Conservation (phyloP, 2,797 vertebrate genomes). For the Trachurus trachurus region DNA sequence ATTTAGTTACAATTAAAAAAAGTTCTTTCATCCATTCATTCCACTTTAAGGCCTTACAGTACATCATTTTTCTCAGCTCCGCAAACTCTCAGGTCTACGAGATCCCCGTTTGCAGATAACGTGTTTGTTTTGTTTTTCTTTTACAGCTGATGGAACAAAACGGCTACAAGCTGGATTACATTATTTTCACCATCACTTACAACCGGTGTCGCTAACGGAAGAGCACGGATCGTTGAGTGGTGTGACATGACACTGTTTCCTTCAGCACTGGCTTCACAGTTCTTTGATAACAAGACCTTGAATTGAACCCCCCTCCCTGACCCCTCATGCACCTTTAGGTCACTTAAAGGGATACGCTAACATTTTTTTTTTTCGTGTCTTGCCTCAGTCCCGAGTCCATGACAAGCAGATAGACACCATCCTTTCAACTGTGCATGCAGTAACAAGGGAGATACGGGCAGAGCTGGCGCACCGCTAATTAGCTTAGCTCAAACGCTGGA, state of each 20-base stretch:
- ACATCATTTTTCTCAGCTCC: slow-evolving; percentile 10
- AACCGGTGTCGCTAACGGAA: slow-evolving; percentile 25
- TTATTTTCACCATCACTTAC: slow-evolving; percentile 34
- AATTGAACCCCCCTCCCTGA: neutral
- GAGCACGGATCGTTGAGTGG: neutral
- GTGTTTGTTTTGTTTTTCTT: neutral
- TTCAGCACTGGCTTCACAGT: neutral
- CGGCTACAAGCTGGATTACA: slow-evolving; percentile 48
- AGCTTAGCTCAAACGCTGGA: too few relatives aligned
- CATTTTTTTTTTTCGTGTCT: too few relatives aligned
- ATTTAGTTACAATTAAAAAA: slow-evolving; percentile 53
- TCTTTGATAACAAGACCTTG: slow-evolving; percentile 1
- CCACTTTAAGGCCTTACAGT: slow-evolving; percentile 50
- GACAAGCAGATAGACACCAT: too few relatives aligned
- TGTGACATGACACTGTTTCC: slow-evolving; percentile 5
- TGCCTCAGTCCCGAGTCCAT: too few relatives aligned
- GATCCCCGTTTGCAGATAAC: slow-evolving; percentile 19
- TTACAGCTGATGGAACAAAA: slow-evolving; percentile 21
- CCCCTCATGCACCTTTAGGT: slow-evolving; percentile 42
- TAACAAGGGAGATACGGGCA: too few relatives aligned
- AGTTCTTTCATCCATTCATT: slow-evolving; percentile 46
- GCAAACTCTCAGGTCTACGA: neutral
- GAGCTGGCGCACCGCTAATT: too few relatives aligned
- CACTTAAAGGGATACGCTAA: slow-evolving; percentile 7
- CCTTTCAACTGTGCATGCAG: too few relatives aligned